A percentile compares a stretch with the other conserved stretches of the same genome.
Conservation (phyloP, 1,140 invertebrate genomes). For the Diorhabda elongata region DNA sequence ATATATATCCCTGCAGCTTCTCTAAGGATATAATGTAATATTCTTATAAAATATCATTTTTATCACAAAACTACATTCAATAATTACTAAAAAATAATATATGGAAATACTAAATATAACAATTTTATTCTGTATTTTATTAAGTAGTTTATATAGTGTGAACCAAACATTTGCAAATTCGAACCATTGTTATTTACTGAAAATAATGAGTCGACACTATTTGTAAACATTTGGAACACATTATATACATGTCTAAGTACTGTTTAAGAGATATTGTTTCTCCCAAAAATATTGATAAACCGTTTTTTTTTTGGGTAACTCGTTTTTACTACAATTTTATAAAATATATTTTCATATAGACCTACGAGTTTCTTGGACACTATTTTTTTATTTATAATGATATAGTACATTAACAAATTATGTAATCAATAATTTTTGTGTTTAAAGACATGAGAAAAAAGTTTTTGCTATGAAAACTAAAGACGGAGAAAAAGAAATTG, state of each 20-base stretch:
- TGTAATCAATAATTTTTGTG: slow-evolving; percentile 11
- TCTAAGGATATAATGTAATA: not conserved
- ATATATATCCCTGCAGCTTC: not conserved
- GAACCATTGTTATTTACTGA: too few relatives aligned
- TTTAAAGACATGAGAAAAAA: not conserved
- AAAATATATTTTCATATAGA: not conserved
- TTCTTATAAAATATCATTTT: slow-evolving; percentile 30
- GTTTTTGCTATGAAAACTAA: too few relatives aligned
- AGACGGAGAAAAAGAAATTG: too few relatives aligned
- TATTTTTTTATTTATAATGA: slow-evolving; percentile 9
- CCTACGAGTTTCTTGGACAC: not conserved
- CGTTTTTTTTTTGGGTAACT: not conserved
- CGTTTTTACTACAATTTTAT: slow-evolving; percentile 5
- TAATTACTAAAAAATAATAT: not conserved
- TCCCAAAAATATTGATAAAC: slow-evolving; percentile 4
- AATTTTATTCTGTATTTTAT: too few relatives aligned
- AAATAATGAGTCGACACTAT: too few relatives aligned
- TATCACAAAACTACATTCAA: slow-evolving; percentile 37
- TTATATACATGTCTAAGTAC: not conserved
- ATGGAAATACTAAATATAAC: not conserved
- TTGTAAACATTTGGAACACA: not conserved
- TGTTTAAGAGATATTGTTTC: not conserved
- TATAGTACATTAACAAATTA: slow-evolving; percentile 14
- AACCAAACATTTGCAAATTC: too few relatives aligned
- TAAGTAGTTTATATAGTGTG: too few relatives aligned